phyloP scores from a whole-genome alignment of 1,140 invertebrate species.

The Leptinotarsa undecemlineata region DNA sequence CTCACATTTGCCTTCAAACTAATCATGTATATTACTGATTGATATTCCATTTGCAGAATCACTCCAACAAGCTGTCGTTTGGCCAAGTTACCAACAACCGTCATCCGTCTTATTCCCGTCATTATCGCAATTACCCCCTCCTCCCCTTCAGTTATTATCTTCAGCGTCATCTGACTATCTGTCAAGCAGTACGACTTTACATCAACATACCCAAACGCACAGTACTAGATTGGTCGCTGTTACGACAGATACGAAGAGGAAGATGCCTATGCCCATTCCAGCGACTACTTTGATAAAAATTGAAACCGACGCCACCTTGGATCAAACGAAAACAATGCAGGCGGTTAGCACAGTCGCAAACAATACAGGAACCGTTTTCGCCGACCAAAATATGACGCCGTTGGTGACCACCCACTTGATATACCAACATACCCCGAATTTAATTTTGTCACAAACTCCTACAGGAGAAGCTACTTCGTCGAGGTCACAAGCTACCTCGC shows the following conservation, averaged over 20 bases:
- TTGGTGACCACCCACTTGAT: conserved; percentile 59
- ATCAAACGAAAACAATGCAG: conserved; percentile 64
- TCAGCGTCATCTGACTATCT: conserved; percentile 60
- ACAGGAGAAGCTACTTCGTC: conserved; percentile 48
- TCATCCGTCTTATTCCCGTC: conserved; percentile 64
- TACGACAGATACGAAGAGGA: conserved; percentile 62
- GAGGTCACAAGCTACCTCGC: conserved; percentile 63
- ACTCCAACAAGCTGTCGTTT: conserved; percentile 75
- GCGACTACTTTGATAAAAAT: conserved; percentile 68
- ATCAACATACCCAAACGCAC: conserved; percentile 65
- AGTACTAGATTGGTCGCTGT: conserved; percentile 63
- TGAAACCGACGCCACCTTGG: conserved; percentile 62
- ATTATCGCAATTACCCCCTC: conserved; percentile 58
- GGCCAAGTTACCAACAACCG: conserved; percentile 67
- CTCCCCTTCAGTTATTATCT: conserved; percentile 65
- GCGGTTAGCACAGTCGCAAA: conserved; percentile 59
- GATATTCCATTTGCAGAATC: conserved; percentile 59
- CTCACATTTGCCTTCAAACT: no score
- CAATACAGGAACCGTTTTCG: conserved; percentile 58
- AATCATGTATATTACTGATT: no score
- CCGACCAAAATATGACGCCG: conserved; percentile 44
- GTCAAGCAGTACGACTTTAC: conserved; percentile 57
- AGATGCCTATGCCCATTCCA: conserved; percentile 64
- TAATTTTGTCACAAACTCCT: conserved; percentile 49
- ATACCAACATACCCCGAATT: conserved; percentile 59